A percentile compares a stretch with the other conserved stretches of the same genome.
Evolutionary conservation across 2,888 invertebrate genomes (phyloP).

Genomic region (Hartigia nigra): DNA sequence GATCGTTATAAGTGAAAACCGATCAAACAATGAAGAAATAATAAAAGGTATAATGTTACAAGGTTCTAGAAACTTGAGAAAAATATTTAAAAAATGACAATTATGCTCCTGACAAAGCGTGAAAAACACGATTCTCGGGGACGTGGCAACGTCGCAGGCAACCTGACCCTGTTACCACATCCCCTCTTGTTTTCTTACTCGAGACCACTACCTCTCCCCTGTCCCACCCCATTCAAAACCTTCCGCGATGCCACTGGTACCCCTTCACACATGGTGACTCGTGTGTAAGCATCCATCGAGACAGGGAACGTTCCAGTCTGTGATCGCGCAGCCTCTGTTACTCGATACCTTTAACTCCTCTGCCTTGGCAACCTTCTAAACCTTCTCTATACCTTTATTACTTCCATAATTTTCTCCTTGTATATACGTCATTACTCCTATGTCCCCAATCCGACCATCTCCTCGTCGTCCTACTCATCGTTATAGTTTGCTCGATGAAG

Average conservation of each 20-base stretch:
- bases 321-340: conserved; percentile 21
- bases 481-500: background rate
- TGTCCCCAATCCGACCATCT: background rate
- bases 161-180: conserved; percentile 25
- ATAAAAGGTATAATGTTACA: background rate
- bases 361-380: background rate
- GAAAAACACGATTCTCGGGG: background rate
- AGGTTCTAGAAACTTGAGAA: background rate
- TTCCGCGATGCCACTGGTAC: background rate
- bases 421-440: background rate
- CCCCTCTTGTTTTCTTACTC: conserved; percentile 12
- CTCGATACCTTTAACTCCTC: conserved; percentile 24
- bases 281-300: conserved; percentile 24
- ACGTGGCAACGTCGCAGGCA: conserved; percentile 18
- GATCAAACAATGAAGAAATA: no score
- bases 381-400: background rate
- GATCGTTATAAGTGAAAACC: background rate
- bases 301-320: conserved; percentile 11
- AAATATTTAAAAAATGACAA: background rate
- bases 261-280: conserved; percentile 10
- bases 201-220: background rate
- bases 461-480: background rate
- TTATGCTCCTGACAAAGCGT: background rate
- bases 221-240: background rate
- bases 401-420: background rate